Evolutionary conservation across 2,888 invertebrate genomes (phyloP).

Genomic region (Habrosyne pyritoides): DNA sequence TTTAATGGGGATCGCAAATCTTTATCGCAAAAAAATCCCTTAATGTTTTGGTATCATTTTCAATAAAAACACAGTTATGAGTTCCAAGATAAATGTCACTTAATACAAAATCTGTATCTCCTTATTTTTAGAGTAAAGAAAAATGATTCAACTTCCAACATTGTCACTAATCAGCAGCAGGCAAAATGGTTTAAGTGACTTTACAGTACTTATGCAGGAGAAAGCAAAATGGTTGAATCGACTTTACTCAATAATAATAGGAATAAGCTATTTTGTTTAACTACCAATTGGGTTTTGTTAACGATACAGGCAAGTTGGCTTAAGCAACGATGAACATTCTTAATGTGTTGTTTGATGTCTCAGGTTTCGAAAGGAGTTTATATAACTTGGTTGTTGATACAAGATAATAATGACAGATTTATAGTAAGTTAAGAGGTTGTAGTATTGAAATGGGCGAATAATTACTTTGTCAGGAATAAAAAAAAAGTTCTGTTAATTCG

Average conservation of each 20-base stretch:
- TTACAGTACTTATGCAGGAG: slow-evolving; percentile 27
- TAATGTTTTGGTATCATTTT: no score
- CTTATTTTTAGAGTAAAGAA: neutral
- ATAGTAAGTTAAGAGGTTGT: no score
- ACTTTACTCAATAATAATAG: neutral
- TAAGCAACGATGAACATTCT: no score
- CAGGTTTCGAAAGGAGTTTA: neutral
- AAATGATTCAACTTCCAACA: neutral
- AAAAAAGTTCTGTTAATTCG: no score
- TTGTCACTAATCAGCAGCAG: slow-evolving; percentile 15
- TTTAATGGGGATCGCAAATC: no score
- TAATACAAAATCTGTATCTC: neutral
- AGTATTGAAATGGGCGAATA: no score
- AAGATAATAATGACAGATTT: no score
- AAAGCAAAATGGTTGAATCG: slow-evolving; percentile 13
- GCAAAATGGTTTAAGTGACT: slow-evolving; percentile 12
- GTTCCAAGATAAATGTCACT: neutral
- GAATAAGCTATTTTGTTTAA: neutral
- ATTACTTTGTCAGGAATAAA: no score
- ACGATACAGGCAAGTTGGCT: no score
- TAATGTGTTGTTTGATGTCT: neutral
- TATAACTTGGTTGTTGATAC: neutral
- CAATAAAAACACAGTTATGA: no score
- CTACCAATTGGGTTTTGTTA: neutral
- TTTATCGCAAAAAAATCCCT: no score